Evolutionary conservation across 1,140 invertebrate genomes (phyloP).

Genomic region (Pogonus chalceus): DNA sequence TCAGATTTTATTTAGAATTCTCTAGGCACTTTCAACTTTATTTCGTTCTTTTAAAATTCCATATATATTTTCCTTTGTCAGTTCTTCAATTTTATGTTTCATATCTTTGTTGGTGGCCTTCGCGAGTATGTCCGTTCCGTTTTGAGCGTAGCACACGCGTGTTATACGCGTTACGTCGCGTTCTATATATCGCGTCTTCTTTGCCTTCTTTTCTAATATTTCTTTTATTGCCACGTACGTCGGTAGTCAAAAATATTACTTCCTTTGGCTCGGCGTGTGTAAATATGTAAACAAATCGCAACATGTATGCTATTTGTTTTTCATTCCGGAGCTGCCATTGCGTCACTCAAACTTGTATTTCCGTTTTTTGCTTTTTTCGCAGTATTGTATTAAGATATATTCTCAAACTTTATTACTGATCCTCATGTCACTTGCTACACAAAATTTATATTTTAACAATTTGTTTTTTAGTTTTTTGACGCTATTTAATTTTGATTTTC

Average conservation of each 20-base stretch:
- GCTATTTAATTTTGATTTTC: too few relatives aligned
- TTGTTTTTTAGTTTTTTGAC: too few relatives aligned
- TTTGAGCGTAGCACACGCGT: too few relatives aligned
- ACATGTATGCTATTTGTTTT: neutral
- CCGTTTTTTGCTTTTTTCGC: too few relatives aligned
- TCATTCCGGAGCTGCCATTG: neutral
- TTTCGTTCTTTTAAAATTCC: conserved; percentile 7
- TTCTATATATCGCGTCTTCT: neutral
- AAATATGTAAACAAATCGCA: conserved; percentile 4
- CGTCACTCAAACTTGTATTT: neutral
- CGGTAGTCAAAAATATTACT: conserved; percentile 4
- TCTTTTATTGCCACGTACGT: conserved; percentile 2
- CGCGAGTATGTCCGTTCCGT: too few relatives aligned
- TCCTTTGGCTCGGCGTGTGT: neutral
- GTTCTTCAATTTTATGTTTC: conserved; percentile 7
- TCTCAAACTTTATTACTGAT: too few relatives aligned
- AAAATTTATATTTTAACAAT: too few relatives aligned
- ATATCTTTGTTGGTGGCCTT: too few relatives aligned
- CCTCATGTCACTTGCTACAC: too few relatives aligned
- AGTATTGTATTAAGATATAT: too few relatives aligned
- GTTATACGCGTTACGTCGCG: too few relatives aligned
- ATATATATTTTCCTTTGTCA: conserved; percentile 7
- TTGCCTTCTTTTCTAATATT: conserved; percentile 2
- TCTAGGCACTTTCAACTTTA: neutral
- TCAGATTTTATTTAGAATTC: conserved; percentile 4